Conservation (phyloP, 2,113 vertebrate species). For the Columba livia region DNA sequence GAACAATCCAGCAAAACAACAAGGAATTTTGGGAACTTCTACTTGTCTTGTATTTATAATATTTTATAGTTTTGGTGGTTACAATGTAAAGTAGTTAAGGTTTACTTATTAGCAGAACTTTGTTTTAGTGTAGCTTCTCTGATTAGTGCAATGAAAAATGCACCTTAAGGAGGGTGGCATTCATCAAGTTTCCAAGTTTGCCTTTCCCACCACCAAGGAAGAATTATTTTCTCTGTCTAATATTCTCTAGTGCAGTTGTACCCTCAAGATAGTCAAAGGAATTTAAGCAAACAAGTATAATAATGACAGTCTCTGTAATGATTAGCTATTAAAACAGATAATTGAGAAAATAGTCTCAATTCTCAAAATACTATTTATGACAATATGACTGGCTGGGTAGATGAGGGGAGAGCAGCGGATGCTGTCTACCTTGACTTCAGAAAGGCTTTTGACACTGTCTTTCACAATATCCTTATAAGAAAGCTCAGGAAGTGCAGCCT, state of each 20-base stretch:
- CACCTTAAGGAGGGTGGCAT: neutral
- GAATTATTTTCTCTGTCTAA: neutral
- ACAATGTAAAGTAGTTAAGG: neutral
- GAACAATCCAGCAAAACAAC: neutral
- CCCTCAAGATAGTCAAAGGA: neutral
- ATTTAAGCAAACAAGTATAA: neutral
- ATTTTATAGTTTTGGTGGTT: neutral
- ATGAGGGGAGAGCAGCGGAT: too few species aligned
- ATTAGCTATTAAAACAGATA: neutral
- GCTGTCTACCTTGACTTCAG: too few species aligned
- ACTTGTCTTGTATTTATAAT: neutral
- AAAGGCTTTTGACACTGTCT: too few species aligned
- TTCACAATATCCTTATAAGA: too few species aligned
- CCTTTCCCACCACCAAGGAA: neutral
- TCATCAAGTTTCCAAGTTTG: neutral
- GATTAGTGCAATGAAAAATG: neutral
- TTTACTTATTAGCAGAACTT: neutral
- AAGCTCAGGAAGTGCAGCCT: too few species aligned
- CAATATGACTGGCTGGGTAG: too few species aligned
- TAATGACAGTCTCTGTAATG: neutral
- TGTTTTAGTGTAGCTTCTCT: neutral
- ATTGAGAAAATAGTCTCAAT: neutral
- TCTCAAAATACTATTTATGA: neutral
- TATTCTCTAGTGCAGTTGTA: neutral
- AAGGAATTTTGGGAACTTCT: neutral